A percentile compares a stretch with the other conserved stretches of the same genome.
These are phyloP conservation scores for Netelia inedita DNA, from an alignment of 2,888 invertebrate genomes.

Conservation along the genomic window DNA sequence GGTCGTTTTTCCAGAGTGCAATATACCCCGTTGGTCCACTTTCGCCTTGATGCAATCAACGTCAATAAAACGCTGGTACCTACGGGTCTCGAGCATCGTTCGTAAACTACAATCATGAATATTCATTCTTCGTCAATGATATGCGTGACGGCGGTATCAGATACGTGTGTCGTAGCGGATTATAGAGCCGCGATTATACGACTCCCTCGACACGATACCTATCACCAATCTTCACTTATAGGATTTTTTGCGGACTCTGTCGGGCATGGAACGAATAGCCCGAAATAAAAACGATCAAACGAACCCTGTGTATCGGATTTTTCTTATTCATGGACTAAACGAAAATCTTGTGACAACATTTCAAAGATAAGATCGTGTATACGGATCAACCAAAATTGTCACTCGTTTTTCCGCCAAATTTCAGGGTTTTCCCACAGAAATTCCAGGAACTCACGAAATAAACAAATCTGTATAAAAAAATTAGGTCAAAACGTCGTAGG, in stretches of 20 bases:
- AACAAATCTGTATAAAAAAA: not conserved
- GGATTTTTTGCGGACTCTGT: too few species aligned
- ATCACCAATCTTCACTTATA: not conserved
- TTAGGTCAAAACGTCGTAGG: not conserved
- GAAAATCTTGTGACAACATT: not conserved
- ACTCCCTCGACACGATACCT: not conserved
- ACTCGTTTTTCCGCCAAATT: not conserved
- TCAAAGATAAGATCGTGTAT: not conserved
- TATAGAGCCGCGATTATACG: not conserved
- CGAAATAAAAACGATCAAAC: not conserved
- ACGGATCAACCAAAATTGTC: not conserved
- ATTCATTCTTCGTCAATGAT: conserved; percentile 27
- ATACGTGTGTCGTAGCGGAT: not conserved
- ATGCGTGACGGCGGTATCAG: not conserved
- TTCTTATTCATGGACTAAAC: not conserved
- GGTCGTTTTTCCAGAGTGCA: too few species aligned
- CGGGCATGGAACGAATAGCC: too few species aligned
- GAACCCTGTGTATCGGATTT: not conserved
- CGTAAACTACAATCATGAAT: conserved; percentile 29
- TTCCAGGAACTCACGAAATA: not conserved
- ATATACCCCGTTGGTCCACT: too few species aligned
- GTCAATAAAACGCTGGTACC: too few species aligned
- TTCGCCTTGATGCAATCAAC: too few species aligned
- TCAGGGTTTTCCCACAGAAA: too few species aligned
- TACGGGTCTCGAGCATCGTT: not conserved